phyloP scores from a whole-genome alignment of 1,140 invertebrate genomes.

The Oscheius sp. region DNA sequence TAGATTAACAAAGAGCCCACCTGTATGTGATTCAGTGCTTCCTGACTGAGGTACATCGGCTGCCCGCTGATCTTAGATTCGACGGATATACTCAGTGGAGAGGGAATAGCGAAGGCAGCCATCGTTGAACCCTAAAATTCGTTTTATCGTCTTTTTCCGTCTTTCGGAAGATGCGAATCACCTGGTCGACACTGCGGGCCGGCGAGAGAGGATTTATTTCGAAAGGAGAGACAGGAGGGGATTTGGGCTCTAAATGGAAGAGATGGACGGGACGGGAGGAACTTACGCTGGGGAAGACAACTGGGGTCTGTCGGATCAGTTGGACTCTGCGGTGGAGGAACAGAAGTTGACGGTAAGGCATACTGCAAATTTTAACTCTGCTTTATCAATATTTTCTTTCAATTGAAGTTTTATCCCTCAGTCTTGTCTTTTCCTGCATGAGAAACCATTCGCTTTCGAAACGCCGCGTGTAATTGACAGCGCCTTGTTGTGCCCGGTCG shows the following conservation, averaged over 20 bases:
- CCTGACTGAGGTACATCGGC: slow-evolving; percentile 36
- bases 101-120: neutral
- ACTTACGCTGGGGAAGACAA: neutral
- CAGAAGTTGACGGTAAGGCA: neutral
- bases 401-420: too few relatives aligned
- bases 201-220: neutral
- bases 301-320: neutral
- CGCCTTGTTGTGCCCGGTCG: too few relatives aligned
- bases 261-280: neutral
- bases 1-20: slow-evolving; percentile 9
- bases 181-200: neutral
- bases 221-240: neutral
- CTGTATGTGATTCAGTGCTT: slow-evolving; percentile 46
- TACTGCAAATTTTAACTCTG: neutral
- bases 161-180: too few relatives aligned
- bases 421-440: too few relatives aligned
- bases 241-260: too few relatives aligned
- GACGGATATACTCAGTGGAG: neutral
- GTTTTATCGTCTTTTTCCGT: too few relatives aligned
- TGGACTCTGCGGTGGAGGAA: neutral
- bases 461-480: too few relatives aligned
- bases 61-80: slow-evolving; percentile 7
- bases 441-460: too few relatives aligned
- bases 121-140: neutral
- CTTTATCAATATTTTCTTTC: neutral